phyloP scores from a whole-genome alignment of 2,113 vertebrate genomes.

The Chaetorhynchus papuensis region DNA sequence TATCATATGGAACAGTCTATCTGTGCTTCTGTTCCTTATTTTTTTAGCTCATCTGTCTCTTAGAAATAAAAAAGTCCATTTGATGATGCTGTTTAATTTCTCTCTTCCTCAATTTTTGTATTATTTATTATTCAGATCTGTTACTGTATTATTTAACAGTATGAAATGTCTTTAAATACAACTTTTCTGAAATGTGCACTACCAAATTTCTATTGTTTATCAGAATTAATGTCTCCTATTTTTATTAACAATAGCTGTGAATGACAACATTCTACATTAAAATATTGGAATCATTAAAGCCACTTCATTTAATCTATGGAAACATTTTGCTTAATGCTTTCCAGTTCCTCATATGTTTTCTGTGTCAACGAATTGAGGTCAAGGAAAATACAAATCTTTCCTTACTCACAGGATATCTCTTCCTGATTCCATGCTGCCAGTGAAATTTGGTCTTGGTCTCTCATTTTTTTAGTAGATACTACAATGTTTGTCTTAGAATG shows the following conservation, averaged over 20 bases:
- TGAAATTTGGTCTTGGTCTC: not conserved
- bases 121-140: not conserved
- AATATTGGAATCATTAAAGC: not conserved
- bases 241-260: not conserved
- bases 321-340: not conserved
- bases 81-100: not conserved
- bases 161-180: not conserved
- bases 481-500: not conserved
- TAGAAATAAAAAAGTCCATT: not conserved
- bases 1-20: not conserved
- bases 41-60: not conserved
- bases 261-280: not conserved
- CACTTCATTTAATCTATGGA: not conserved
- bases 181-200: not conserved
- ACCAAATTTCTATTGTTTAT: not conserved
- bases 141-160: not conserved
- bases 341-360: not conserved
- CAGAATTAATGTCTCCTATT: not conserved
- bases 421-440: not conserved
- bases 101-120: not conserved
- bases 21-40: not conserved
- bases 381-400: constrained; percentile 3
- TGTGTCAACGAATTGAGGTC: not conserved
- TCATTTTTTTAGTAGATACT: not conserved
- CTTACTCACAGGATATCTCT: not conserved